These are phyloP conservation scores for Gambelia wislizenii DNA, from an alignment of 2,797 vertebrate genomes.

Conservation along the genomic window DNA sequence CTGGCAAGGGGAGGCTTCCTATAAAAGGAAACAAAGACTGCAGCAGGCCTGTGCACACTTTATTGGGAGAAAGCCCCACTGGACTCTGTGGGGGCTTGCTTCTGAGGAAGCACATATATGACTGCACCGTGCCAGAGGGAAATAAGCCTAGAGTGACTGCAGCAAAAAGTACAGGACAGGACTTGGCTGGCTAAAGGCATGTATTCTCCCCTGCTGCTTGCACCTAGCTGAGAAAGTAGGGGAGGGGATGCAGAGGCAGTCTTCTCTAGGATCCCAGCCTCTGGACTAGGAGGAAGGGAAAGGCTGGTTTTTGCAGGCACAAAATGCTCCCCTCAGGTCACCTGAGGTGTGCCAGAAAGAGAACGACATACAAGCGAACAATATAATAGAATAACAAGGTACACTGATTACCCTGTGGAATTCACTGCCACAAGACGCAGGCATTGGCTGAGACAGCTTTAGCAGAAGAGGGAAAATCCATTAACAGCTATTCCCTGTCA, in stretches of 20 bases:
- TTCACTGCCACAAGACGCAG: not conserved
- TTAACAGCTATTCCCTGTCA: rapidly evolving
- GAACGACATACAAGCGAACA: too few species aligned
- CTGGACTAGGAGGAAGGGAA: not conserved
- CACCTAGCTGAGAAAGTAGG: not conserved
- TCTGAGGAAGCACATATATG: not conserved
- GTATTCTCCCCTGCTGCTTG: not conserved
- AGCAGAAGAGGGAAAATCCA: not conserved
- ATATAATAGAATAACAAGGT: too few species aligned
- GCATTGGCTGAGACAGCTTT: too few species aligned
- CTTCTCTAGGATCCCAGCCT: not conserved
- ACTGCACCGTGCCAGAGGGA: not conserved
- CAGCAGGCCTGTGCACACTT: too few species aligned
- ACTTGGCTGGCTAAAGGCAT: too few species aligned
- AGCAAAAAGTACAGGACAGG: not conserved
- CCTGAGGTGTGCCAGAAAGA: not conserved
- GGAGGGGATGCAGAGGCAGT: too few species aligned
- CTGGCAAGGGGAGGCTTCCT: not conserved
- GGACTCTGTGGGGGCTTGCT: too few species aligned
- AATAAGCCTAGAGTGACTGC: not conserved
- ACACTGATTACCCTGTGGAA: not conserved
- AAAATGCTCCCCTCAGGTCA: too few species aligned
- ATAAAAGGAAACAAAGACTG: not conserved
- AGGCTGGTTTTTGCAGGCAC: too few species aligned
- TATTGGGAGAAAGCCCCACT: not conserved